These are phyloP conservation scores for Bilobella aurantiaca DNA, from an alignment of 1,140 invertebrate species.

Conservation along the genomic window DNA sequence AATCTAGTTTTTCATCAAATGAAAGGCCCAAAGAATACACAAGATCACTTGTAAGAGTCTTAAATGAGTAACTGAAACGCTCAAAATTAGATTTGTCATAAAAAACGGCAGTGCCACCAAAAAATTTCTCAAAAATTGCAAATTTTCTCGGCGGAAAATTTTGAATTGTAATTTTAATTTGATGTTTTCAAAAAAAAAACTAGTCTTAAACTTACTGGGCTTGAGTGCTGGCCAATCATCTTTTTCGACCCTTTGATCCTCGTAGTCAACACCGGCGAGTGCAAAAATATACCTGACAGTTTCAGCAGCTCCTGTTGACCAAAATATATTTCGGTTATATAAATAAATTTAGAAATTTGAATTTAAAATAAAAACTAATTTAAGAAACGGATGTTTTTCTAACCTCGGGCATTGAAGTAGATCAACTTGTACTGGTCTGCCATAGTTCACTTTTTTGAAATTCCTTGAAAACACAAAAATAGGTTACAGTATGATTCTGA, in stretches of 20 bases:
- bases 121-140: no score
- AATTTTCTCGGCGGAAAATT: no score
- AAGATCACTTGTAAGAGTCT: no score
- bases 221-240: neutral
- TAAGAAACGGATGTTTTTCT: no score
- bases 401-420: conserved; percentile 45
- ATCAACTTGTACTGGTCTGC: conserved; percentile 42
- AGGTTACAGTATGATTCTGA: no score
- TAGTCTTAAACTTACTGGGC: neutral
- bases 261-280: conserved; percentile 51
- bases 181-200: conserved; percentile 26
- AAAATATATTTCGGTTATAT: neutral
- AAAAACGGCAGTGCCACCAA: no score
- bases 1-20: no score
- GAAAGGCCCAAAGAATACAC: no score
- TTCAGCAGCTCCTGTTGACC: conserved; percentile 42
- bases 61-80: no score
- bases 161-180: neutral
- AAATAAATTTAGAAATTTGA: neutral
- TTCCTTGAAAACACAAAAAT: no score
- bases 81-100: no score
- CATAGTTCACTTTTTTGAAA: conserved; percentile 7
- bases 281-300: conserved; percentile 55
- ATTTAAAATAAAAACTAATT: no score
- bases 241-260: conserved; percentile 47